Conservation (phyloP, 2,888 invertebrate genomes). For the Caenorhabditis sp. region DNA sequence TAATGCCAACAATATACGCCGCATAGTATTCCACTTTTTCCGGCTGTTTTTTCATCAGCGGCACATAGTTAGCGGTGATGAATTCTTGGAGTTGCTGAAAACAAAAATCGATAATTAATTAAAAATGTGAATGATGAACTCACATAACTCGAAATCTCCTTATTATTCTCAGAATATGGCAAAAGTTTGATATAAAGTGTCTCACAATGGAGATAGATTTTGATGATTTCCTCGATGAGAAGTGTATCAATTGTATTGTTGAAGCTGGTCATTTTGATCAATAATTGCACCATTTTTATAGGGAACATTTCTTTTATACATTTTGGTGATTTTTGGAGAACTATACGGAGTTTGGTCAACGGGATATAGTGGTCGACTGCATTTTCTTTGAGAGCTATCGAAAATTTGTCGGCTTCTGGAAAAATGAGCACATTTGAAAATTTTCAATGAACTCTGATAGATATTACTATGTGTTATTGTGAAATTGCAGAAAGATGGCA, state of each 20-base stretch:
- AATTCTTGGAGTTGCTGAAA: conserved; percentile 9
- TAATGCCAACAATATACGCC: conserved; percentile 20
- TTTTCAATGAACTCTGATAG: no score
- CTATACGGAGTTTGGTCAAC: conserved; percentile 14
- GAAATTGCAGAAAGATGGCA: no score
- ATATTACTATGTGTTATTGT: no score
- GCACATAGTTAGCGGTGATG: background rate
- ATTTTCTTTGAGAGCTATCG: conserved; percentile 4
- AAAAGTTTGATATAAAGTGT: conserved; percentile 16
- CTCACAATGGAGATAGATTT: background rate
- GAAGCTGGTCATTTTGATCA: conserved; percentile 24
- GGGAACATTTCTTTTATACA: conserved; percentile 12
- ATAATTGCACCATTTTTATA: background rate
- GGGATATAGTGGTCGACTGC: conserved; percentile 11
- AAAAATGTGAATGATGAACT: background rate
- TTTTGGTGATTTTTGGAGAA: conserved; percentile 14
- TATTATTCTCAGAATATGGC: conserved; percentile 19
- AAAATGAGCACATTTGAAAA: no score
- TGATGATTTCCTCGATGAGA: conserved; percentile 4
- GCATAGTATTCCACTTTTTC: conserved; percentile 16
- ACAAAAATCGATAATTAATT: no score
- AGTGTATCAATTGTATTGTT: conserved; percentile 22
- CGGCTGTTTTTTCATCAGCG: conserved; percentile 7
- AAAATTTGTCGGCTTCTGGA: conserved; percentile 8
- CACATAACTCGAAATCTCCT: conserved; percentile 7